These are phyloP conservation scores for Phaenicophaeus curvirostris DNA, from an alignment of 2,797 vertebrate genomes.

Conservation along the genomic window DNA sequence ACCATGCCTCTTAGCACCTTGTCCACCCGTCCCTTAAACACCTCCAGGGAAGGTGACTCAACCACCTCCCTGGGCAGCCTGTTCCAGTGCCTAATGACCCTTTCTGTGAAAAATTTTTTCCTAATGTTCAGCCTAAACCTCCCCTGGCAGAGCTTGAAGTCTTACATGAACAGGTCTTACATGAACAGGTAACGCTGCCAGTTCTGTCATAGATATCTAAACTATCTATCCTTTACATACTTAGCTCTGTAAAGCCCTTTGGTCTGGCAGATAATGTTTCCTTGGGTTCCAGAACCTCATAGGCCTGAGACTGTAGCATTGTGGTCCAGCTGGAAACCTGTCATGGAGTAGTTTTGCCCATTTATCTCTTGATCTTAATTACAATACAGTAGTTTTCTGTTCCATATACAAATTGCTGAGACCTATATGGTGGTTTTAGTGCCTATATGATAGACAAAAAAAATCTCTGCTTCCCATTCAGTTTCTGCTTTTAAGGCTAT, in stretches of 20 bases:
- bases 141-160: too few species aligned
- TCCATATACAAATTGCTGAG: not conserved
- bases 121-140: too few species aligned
- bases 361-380: not conserved
- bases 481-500: not conserved
- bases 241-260: not conserved
- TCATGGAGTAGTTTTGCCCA: not conserved
- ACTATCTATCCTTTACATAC: not conserved
- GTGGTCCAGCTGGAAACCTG: not conserved
- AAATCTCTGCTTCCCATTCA: not conserved
- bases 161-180: too few species aligned
- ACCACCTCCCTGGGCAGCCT: too few species aligned
- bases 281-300: not conserved
- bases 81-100: too few species aligned
- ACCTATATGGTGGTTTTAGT: not conserved
- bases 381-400: not conserved
- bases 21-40: too few species aligned
- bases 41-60: too few species aligned
- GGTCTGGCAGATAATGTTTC: not conserved
- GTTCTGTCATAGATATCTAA: not conserved
- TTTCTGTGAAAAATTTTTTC: too few species aligned
- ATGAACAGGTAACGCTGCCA: not conserved
- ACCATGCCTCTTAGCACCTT: too few species aligned
- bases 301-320: accelerated
- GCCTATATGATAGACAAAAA: not conserved